Base-by-base conservation (phyloP, 2,797 vertebrate species). In the Lutjanus campechanus region DNA sequence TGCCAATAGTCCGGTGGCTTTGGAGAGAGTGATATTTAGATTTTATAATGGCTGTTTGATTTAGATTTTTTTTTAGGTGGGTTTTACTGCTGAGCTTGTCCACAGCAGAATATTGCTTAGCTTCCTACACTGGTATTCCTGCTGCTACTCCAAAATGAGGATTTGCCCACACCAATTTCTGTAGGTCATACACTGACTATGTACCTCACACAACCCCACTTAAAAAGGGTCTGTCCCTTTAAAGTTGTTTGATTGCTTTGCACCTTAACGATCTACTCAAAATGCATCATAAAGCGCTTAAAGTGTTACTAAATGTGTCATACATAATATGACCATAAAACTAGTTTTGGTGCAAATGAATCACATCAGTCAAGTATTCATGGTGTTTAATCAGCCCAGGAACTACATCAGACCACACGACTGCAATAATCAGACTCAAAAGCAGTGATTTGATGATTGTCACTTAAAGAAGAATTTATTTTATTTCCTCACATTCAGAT, bases 401-500 rank as follows among this genome's bases (percentile, higher is more conserved):
- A 46, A 7, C 11, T 11, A 60, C 74, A 60, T 76, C 36, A 56
- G 40, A 70, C 11, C 11, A 16, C 15, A 61, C 22, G 5, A 20
- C 1, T 56, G 5, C 49, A 62, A 64, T 15, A 80, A 51, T 62
- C 16, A 40, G 9, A 25, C 19, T 60, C 1, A 49, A 46, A 58
- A 43, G 6, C 40, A 74, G 3, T 40, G 15, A 64, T 56, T 15
- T 66, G 25, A 69, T n/a, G 3, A 72, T 50, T 69, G 17, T 11
- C 4, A 41, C 7, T 4, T 19, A 53, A 43, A 69, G 3, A 17
- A 66, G 19, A 71, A 43, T 60, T 59, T 5, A 69, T 7, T 29
- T 61, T 19, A 19, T 22, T 68, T 51, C 11, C 12, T 10, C 7
- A 62, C 19, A 66, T 68, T 70, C 0, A 77, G 46, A 76, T 41